Evolutionary conservation across 2,888 invertebrate species (phyloP).

Genomic region (Melitaea athalia): DNA sequence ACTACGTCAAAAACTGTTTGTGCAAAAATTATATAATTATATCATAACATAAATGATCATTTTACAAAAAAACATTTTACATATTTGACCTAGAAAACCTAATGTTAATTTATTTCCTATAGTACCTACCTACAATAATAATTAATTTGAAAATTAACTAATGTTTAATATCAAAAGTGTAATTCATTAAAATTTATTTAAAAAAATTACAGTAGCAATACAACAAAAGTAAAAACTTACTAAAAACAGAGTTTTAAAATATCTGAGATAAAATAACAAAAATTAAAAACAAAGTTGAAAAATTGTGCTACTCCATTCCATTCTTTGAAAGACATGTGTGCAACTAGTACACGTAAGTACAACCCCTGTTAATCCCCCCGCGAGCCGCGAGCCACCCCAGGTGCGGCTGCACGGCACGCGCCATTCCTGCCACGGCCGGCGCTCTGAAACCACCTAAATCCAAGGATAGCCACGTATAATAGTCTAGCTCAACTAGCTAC

Average conservation of each 20-base stretch:
- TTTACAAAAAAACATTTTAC: too few species aligned
- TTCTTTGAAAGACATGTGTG: constrained; percentile 80
- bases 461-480: constrained; percentile 47
- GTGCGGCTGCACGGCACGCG: constrained; percentile 79
- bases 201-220: too few species aligned
- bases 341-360: constrained; percentile 81
- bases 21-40: too few species aligned
- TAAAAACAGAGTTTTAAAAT: not conserved
- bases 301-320: constrained; percentile 64
- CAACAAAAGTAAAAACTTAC: not conserved
- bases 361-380: constrained; percentile 81
- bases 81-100: too few species aligned
- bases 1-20: too few species aligned
- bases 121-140: too few species aligned
- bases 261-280: not conserved
- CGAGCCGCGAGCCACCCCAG: constrained; percentile 68
- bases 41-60: too few species aligned
- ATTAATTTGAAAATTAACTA: too few species aligned
- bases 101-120: too few species aligned
- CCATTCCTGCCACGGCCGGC: constrained; percentile 78
- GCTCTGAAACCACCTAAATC: constrained; percentile 73
- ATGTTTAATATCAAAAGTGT: too few species aligned
- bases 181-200: too few species aligned
- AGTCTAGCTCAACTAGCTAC: constrained; percentile 52
- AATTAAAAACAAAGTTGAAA: constrained; percentile 44